Base-by-base conservation (phyloP, 1,140 invertebrate genomes). In the Epicauta chinensis region DNA sequence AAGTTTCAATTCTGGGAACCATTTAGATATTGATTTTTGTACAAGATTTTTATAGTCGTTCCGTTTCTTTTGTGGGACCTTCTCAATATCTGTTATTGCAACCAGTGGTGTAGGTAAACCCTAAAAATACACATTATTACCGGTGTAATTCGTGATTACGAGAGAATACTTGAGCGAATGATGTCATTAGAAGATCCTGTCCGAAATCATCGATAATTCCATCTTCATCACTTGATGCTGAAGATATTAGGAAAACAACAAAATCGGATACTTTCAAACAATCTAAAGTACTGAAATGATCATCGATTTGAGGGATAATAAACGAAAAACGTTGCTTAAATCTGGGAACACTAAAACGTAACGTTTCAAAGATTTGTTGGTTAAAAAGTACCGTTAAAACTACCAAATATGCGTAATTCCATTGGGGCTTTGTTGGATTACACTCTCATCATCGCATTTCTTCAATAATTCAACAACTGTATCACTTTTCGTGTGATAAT, bases 251-350 rank as follows among this genome's bases (percentile, higher is more conserved):
- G 68, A 92, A 83, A 14, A 96, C 51, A 11, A 89, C 77, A 11
- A 85, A 87, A 66, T 93, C 91, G 35, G 86, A 84, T 16, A 91
- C 78, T 78, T 95, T 97, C 0, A 86, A 73, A 37, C 83, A 77
- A 79, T 97, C 93, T 40, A 97, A 69, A 2, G 85, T 73, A 39
- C 81, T 79, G 63, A 89, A 79, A 31, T 91, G 73, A 74, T 93
- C 83, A 32, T 78, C 75, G 37, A 76, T 67, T 42, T 82, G 77
- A 34, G 91, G 85, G 10, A 81, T 73, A 30, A 92, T 69, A 58
- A 96, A 83, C 1, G 86, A 82, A 68, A 90, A 91, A 12, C 87
- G 74, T 67, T 94, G 88, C 64, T 93, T 94, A 60, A 93, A 87
- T 55, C 86, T 81, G 16, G 87, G 83, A 55, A 91, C 57, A 60